Evolutionary conservation across 2,113 vertebrate species (phyloP).

Genomic region (Noctilio leporinus): DNA sequence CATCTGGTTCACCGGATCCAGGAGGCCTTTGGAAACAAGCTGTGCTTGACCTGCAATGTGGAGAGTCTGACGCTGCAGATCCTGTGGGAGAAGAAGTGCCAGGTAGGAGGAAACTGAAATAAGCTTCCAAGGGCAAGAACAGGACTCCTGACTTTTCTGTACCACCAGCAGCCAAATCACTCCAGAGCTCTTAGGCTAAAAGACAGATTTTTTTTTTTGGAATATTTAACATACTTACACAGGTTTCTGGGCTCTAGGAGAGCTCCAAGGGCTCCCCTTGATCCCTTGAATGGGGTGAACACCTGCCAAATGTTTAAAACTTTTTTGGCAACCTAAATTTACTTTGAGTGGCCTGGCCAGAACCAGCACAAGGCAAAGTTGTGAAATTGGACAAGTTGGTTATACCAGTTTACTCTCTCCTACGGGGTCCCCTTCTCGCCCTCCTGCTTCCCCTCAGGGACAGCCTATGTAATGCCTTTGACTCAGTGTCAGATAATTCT

Average conservation of each 20-base stretch:
- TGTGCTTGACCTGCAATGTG: constrained; percentile 85
- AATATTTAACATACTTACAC: neutral
- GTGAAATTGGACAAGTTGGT: neutral
- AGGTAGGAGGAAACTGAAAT: constrained; percentile 78
- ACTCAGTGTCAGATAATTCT: neutral
- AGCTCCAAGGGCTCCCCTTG: neutral
- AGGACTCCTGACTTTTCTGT: neutral
- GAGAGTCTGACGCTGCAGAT: constrained; percentile 87
- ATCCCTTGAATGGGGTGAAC: neutral
- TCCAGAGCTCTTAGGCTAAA: neutral
- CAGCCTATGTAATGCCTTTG: neutral
- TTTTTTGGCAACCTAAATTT: neutral
- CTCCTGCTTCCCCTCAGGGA: neutral
- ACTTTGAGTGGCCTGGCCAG: neutral
- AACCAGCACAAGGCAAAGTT: neutral
- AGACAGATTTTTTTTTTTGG: neutral
- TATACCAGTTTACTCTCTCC: neutral
- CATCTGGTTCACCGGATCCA: constrained; percentile 86
- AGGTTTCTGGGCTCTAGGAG: neutral
- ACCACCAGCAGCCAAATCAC: neutral
- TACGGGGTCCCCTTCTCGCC: neutral
- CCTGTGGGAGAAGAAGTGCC: constrained; percentile 90
- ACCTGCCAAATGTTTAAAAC: neutral
- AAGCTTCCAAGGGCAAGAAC: neutral
- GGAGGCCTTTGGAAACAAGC: constrained; percentile 89